Evolutionary conservation across 23 tunicate genomes (phyloP).

Genomic region (Aplidium turbinatum): DNA sequence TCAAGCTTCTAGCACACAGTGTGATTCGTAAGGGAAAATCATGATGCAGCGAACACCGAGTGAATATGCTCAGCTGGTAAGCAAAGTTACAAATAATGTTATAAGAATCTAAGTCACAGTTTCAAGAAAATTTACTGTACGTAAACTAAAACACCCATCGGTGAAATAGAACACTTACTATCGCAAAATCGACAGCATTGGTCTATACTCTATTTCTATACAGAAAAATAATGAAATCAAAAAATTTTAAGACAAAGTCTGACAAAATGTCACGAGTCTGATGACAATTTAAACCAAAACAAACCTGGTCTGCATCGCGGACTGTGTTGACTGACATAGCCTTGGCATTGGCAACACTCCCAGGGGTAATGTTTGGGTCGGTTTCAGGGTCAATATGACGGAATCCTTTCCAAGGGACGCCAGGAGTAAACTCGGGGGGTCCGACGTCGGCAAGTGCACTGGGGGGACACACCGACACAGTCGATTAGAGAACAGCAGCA

Average conservation of each 20-base stretch:
- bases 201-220: neutral
- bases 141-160: too few species aligned
- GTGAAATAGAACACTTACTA: too few species aligned
- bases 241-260: neutral
- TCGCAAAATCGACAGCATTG: too few species aligned
- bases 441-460: slow-evolving; percentile 79
- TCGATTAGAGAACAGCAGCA: too few species aligned
- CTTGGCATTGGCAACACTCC: slow-evolving; percentile 82
- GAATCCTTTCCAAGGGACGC: slow-evolving; percentile 87
- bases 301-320: slow-evolving; percentile 88
- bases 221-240: neutral
- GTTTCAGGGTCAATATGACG: slow-evolving; percentile 84
- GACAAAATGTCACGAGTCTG: neutral
- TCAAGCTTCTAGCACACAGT: too few species aligned
- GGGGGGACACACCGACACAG: neutral
- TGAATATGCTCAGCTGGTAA: too few species aligned
- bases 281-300: neutral
- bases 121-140: too few species aligned
- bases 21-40: too few species aligned
- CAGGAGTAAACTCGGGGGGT: slow-evolving; percentile 93
- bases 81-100: too few species aligned
- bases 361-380: slow-evolving; percentile 91
- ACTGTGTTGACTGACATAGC: slow-evolving; percentile 91
- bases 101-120: too few species aligned
- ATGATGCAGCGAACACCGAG: too few species aligned